Base-by-base conservation (phyloP, 2,797 vertebrate species). In the Centropyge bicolor region DNA sequence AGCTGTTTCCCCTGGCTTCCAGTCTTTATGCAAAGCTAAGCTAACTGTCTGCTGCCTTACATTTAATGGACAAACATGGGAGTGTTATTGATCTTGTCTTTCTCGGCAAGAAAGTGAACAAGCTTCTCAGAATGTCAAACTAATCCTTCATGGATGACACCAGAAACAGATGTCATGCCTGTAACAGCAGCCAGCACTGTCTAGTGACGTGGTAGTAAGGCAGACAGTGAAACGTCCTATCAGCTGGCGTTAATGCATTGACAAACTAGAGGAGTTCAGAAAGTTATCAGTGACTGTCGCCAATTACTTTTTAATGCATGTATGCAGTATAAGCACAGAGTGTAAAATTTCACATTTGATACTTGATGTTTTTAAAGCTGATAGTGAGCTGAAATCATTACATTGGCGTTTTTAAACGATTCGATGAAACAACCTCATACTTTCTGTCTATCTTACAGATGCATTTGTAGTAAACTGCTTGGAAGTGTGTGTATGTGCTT, bases 11-110 rank as follows among this genome's bases (percentile, higher is more conserved):
- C 27, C 14, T 45, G 36, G 43, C 45, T 66, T 65, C 51, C 27
- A 46, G 43, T 35, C 36, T 55, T 74, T 40, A n/a, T 64, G 45
- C 60, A 65, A 61, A 66, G 12, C 68, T 56, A 45, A 61, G 54
- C 52, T 77, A 51, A 68, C 57, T 5, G 48, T 17, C 69, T 49
- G n/a, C 40, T 51, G 52, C 38, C 59, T 31, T 41, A 35, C 36
- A 45, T 70, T 52, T 68, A 68, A 54, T 11, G 3, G 67, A 51
- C 45, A 60, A 35, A 31, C 66, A 36, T 43, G 16, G 38, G 61
- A 63, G 70, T 45, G 8, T n/a, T 51, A 45, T 76, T 12, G 9
- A 57, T 79, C 13, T 52, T 51, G 17, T 40, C 27, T 56, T 61
- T 61, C 22, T 54, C 2, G 0, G 16, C 36, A 62, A 67, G 13